Evolutionary conservation across 2,113 vertebrate genomes (phyloP), one percentile per base, ranked within the genome.

Genomic region (Crotophaga sulcirostris): DNA sequence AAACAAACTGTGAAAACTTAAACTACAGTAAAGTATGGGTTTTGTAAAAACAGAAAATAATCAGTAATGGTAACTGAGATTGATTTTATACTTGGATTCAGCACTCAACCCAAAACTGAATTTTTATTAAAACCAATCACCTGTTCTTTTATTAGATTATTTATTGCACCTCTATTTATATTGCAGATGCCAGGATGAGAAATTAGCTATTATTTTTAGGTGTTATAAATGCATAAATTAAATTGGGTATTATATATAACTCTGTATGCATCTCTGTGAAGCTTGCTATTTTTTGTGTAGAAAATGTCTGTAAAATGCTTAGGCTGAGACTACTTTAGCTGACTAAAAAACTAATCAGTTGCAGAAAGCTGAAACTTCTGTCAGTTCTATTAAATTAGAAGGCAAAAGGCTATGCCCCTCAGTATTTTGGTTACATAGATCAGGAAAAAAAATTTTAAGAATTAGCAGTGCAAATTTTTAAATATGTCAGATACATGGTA

Each of bases 311-410:
- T 40, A 82, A 90, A 95, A 91, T 31, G 26, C 63, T 51, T 40
- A 51, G 9, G 34, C 38, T 20, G 23, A 70, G n/a, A 92, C 78
- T 72, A 17, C 34, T 49, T 82, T 49, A 74, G 31, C 47, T 73
- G 31, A 25, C 60, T 81, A 70, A 77, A 72, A n/a, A 92, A 80
- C 17, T 44, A 38, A 68, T 40, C 66, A 85, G 28, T 68, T 80
- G 38, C 51, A 90, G 52, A 87, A 82, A 85, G 54, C 84, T 80
- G 59, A 91, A 94, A 91, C 68, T 95, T 69, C 84, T 77, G 51
- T 84, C 42, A 72, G 1, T 33, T 67, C 55, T 47, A 64, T 34
- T 63, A 91, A 92, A 94, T 87, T 16, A 91, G 84, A 95, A 91
- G 60, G 60, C 63, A 91, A 38, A 83, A 80, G 20, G 45, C 75